Percentiles rank a stretch among this genome's conserved stretches.
Evolutionary conservation across 1,140 invertebrate genomes (phyloP).

Genomic region (Zaprionus ghesquierei): DNA sequence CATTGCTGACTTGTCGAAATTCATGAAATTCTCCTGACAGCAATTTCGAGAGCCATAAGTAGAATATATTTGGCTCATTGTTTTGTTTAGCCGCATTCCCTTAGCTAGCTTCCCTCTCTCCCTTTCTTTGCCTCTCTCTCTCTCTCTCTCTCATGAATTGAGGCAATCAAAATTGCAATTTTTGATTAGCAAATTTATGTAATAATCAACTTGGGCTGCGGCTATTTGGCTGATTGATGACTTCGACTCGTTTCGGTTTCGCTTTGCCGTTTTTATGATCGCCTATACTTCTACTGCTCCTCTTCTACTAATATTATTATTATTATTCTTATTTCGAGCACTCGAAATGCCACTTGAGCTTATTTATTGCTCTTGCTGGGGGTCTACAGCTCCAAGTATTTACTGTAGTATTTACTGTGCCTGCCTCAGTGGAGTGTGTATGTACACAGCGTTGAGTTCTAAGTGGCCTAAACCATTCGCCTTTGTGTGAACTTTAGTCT

Average conservation of each 20-base stretch:
- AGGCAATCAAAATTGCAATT: constrained; percentile 59
- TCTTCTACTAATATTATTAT: constrained; percentile 5
- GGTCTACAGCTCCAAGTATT: not conserved
- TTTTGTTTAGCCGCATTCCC: not conserved
- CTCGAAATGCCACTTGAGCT: constrained; percentile 54
- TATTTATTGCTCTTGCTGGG: constrained; percentile 55
- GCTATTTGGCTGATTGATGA: constrained; percentile 65
- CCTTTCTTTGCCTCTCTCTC: not conserved
- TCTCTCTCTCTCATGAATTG: not conserved
- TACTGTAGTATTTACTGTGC: constrained; percentile 21
- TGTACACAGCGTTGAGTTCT: constrained; percentile 22
- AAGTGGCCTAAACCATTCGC: constrained; percentile 36
- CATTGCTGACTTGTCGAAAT: constrained; percentile 26
- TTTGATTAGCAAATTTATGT: constrained; percentile 69
- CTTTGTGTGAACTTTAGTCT: constrained; percentile 2
- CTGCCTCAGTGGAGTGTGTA: not conserved
- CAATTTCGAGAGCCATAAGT: constrained; percentile 42
- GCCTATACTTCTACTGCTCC: constrained; percentile 10
- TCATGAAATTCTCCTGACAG: constrained; percentile 61
- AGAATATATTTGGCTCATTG: constrained; percentile 3
- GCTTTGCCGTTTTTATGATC: constrained; percentile 14
- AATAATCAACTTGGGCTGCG: constrained; percentile 55
- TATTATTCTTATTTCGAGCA: constrained; percentile 52
- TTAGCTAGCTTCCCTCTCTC: no score
- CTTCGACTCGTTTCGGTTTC: not conserved